Evolutionary conservation across 2,797 vertebrate species (phyloP).

Genomic region (Rhinophrynus dorsalis): DNA sequence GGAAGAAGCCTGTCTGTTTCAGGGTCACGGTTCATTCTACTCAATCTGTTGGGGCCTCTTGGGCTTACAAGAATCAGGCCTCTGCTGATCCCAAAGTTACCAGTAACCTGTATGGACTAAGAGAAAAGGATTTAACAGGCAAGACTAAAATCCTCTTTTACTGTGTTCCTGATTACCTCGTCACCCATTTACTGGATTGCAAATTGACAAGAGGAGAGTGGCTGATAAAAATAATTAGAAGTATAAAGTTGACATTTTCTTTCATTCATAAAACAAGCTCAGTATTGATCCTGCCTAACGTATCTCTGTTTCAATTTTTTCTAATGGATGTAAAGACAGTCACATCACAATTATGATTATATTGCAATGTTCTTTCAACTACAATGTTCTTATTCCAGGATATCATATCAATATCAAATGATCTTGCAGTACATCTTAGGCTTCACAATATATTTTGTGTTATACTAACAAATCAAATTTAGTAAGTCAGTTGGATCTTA

Average conservation of each 20-base stretch:
- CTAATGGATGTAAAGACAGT: not conserved
- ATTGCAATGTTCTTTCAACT: not conserved
- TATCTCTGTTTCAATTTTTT: not conserved
- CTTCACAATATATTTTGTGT: not conserved
- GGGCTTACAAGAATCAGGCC: no score
- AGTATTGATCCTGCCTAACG: not conserved
- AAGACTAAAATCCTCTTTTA: no score
- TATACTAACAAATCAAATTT: not conserved
- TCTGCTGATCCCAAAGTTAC: no score
- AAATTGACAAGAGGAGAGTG: not conserved
- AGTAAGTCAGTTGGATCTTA: not conserved
- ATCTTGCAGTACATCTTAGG: not conserved
- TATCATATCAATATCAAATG: not conserved
- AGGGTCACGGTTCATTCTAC: no score
- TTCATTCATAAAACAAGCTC: not conserved
- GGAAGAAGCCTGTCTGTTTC: no score
- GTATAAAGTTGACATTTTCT: not conserved
- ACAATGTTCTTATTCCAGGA: not conserved
- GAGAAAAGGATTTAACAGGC: no score
- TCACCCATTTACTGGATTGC: not conserved
- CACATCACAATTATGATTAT: slow-evolving; percentile 1
- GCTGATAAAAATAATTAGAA: not conserved
- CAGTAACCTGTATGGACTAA: no score
- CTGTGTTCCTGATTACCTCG: not conserved
- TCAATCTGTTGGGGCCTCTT: no score